Conservation (phyloP, 2,113 vertebrate genomes). For the Fulica atra region DNA sequence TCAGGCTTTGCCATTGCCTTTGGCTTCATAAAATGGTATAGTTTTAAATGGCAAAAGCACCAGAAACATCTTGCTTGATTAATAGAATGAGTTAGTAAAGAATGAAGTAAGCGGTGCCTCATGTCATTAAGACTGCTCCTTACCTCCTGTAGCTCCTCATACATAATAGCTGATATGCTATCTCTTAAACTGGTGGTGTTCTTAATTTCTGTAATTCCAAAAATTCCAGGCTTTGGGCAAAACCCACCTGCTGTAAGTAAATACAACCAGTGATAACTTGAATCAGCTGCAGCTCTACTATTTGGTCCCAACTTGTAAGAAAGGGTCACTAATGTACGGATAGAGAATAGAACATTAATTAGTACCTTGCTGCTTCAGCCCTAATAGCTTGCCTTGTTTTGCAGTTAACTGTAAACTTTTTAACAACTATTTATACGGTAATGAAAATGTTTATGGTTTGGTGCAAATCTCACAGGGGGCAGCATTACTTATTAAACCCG, state of each 20-base stretch:
- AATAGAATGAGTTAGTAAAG: not conserved
- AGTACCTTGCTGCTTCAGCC: not conserved
- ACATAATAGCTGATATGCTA: not conserved
- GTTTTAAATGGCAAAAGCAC: not conserved
- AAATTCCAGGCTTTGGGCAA: not conserved
- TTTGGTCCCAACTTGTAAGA: not conserved
- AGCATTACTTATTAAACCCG: not conserved
- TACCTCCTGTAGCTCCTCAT: not conserved
- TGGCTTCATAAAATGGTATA: not conserved
- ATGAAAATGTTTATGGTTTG: not conserved
- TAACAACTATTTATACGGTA: not conserved
- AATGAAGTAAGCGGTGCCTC: not conserved
- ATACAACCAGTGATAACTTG: not conserved
- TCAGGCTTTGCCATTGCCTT: not conserved
- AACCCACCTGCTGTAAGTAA: not conserved
- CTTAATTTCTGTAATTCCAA: not conserved
- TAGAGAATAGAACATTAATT: not conserved
- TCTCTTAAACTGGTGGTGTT: not conserved
- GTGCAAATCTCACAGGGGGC: not conserved
- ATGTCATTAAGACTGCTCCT: not conserved
- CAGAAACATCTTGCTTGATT: not conserved
- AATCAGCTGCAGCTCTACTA: not conserved
- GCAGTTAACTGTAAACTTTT: not conserved
- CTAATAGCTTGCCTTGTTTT: not conserved
- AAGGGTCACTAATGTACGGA: not conserved